Evolutionary conservation across 92 coral and sea anemone species (phyloP).

Genomic region (Desmophyllum pertusum): DNA sequence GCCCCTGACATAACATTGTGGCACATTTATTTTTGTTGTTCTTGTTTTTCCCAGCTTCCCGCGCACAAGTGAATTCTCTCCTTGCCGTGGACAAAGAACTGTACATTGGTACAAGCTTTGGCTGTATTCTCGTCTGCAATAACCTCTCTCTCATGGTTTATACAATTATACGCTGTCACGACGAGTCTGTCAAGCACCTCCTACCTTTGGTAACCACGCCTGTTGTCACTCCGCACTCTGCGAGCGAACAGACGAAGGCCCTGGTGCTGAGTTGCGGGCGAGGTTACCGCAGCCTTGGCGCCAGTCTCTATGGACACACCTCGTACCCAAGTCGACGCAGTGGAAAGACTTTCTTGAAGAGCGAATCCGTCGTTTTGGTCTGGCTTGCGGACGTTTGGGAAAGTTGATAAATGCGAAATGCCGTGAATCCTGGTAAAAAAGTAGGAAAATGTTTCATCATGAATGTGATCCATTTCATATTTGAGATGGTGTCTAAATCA

Average conservation of each 20-base stretch:
- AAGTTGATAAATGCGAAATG: conserved; percentile 27
- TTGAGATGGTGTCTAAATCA: not conserved
- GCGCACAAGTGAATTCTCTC: conserved; percentile 94
- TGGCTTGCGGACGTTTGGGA: conserved; percentile 98
- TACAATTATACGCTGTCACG: conserved; percentile 92
- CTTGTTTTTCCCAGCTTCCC: conserved; percentile 65
- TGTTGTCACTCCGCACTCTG: conserved; percentile 55
- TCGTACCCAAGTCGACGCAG: conserved; percentile 83
- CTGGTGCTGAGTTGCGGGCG: conserved; percentile 93
- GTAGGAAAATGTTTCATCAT: not conserved
- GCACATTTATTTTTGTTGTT: too few species aligned
- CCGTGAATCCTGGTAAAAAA: not conserved
- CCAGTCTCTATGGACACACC: conserved; percentile 81
- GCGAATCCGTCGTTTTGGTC: conserved; percentile 81
- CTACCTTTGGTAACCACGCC: conserved; percentile 90
- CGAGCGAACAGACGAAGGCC: conserved; percentile 66
- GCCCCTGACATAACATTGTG: not conserved
- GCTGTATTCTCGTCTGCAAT: conserved; percentile 92
- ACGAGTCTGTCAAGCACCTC: conserved; percentile 77
- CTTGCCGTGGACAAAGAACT: conserved; percentile 92
- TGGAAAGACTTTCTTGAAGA: conserved; percentile 77
- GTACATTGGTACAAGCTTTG: conserved; percentile 96
- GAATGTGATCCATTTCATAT: not conserved
- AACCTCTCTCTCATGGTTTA: conserved; percentile 85
- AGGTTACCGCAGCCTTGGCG: conserved; percentile 94